Evolutionary conservation across 2,797 vertebrate species (phyloP).

Genomic region (Emys orbicularis): DNA sequence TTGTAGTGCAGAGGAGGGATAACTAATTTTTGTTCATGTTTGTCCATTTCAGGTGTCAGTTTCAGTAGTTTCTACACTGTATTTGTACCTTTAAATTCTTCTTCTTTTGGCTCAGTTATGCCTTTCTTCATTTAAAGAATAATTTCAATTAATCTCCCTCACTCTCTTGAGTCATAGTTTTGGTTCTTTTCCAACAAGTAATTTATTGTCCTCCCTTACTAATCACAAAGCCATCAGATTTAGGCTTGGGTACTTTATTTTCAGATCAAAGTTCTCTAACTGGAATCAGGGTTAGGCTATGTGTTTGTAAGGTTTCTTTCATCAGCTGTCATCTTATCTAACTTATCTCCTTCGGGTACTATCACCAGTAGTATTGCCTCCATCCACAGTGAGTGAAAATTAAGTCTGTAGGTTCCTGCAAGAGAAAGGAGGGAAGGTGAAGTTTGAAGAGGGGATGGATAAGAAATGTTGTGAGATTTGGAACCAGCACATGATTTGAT

Average conservation of each 20-base stretch:
- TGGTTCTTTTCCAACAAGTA: background rate
- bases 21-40: background rate
- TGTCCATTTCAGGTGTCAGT: constrained; percentile 27
- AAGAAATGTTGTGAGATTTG: background rate
- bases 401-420: background rate
- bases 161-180: background rate
- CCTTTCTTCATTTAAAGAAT: background rate
- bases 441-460: background rate
- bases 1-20: background rate
- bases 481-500: background rate
- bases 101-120: rapidly evolving
- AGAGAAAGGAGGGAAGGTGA: background rate
- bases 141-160: background rate
- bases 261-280: background rate
- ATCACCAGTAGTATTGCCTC: background rate
- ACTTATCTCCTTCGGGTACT: background rate
- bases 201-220: background rate
- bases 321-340: background rate
- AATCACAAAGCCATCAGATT: background rate
- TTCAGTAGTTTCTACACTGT: background rate
- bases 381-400: background rate
- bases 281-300: background rate
- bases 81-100: background rate
- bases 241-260: background rate
- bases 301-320: background rate